A percentile compares a stretch with the other conserved stretches of the same genome.
phyloP scores from a whole-genome alignment of 2,888 invertebrate genomes.

The Agrotis puta region DNA sequence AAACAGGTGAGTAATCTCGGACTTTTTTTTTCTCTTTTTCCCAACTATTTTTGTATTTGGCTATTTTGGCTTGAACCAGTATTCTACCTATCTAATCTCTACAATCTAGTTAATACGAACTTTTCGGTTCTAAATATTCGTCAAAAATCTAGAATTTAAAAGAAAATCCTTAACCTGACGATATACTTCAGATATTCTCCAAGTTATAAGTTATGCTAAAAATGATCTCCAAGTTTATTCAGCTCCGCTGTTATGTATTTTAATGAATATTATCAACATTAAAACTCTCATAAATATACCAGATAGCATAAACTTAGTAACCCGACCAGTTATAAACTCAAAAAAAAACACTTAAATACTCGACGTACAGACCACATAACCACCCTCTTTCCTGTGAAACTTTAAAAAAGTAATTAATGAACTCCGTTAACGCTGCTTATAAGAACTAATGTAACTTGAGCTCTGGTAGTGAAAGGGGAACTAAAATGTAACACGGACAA shows the following conservation, averaged over 20 bases:
- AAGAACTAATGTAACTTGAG: slow-evolving; percentile 67
- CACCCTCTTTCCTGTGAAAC: slow-evolving; percentile 75
- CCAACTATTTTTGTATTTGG: background rate
- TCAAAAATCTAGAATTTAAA: too few relatives aligned
- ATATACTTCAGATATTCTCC: background rate
- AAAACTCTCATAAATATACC: slow-evolving; percentile 47
- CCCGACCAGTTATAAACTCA: slow-evolving; percentile 44
- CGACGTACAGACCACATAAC: slow-evolving; percentile 63
- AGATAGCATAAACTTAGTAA: slow-evolving; percentile 58
- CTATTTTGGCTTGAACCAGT: background rate
- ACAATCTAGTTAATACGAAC: too few relatives aligned
- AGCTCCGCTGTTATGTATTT: slow-evolving; percentile 8
- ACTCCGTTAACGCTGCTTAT: slow-evolving; percentile 74
- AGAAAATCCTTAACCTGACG: too few relatives aligned
- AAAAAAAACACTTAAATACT: slow-evolving; percentile 58
- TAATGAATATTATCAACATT: slow-evolving; percentile 40
- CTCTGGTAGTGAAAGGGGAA: slow-evolving; percentile 59
- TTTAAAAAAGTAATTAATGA: slow-evolving; percentile 85
- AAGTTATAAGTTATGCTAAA: background rate
- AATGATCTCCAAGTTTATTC: background rate
- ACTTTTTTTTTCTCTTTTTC: too few relatives aligned
- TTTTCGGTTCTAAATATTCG: too few relatives aligned
- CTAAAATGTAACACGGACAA: slow-evolving; percentile 44
- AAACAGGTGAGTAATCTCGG: background rate
- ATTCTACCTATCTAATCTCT: too few relatives aligned